These are phyloP conservation scores for Salvelinus sp. DNA, from an alignment of 2,113 vertebrate genomes.

Conservation along the genomic window DNA sequence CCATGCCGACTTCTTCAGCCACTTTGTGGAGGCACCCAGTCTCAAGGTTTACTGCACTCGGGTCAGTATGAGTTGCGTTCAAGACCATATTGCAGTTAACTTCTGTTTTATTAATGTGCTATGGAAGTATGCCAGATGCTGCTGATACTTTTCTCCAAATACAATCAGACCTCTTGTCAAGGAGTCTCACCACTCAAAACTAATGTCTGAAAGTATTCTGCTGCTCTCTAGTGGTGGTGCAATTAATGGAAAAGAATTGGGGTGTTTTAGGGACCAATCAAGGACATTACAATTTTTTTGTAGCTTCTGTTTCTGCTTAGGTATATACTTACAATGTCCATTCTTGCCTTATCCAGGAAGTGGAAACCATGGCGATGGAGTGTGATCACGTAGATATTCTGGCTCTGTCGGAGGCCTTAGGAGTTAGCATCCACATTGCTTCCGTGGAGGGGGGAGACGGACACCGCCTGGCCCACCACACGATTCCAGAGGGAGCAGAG, in stretches of 20 bases:
- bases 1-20: constrained; percentile 76
- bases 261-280: neutral
- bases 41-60: constrained; percentile 80
- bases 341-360: constrained; percentile 67
- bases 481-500: constrained; percentile 77
- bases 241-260: neutral
- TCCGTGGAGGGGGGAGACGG: constrained; percentile 69
- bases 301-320: neutral
- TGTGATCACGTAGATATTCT: constrained; percentile 80
- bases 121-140: no score
- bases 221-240: constrained; percentile 43
- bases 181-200: no score
- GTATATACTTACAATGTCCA: neutral
- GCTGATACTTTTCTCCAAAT: no score
- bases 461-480: constrained; percentile 65
- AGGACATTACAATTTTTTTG: neutral
- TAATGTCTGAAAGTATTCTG: neutral
- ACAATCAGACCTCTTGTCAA: no score
- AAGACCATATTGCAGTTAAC: no score
- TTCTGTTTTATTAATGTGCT: no score
- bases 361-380: constrained; percentile 77
- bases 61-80: constrained; percentile 49
- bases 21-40: constrained; percentile 80
- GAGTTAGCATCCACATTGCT: constrained; percentile 71
- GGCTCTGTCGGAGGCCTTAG: constrained; percentile 78